phyloP scores from a whole-genome alignment of 2,888 invertebrate genomes.

The Icerya purchasi region DNA sequence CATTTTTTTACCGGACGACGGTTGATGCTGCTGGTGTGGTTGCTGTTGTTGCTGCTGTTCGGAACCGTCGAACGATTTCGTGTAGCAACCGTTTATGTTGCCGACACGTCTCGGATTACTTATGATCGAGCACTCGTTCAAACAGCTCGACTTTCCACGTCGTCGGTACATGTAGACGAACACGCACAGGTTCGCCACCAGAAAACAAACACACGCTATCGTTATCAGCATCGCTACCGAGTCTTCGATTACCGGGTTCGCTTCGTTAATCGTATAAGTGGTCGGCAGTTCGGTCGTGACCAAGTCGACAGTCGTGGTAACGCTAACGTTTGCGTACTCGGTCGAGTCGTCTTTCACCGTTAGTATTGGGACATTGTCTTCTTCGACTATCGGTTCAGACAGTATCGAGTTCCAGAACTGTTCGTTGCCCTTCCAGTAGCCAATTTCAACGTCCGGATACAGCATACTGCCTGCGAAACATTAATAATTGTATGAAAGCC shows the following conservation, averaged over 20 bases:
- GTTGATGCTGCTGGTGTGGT: not conserved
- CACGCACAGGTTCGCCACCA: conserved; percentile 47
- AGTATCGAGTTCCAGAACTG: too few species aligned
- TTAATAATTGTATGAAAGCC: too few species aligned
- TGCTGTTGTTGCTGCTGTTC: too few species aligned
- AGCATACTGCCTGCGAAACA: too few species aligned
- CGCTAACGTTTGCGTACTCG: conserved; percentile 39
- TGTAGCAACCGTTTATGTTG: not conserved
- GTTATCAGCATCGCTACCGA: conserved; percentile 27
- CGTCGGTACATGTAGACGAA: conserved; percentile 45
- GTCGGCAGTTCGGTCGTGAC: too few species aligned
- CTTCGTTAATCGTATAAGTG: too few species aligned
- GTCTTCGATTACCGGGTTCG: conserved; percentile 12
- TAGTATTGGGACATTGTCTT: conserved; percentile 30
- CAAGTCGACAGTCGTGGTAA: not conserved
- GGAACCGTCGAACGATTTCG: conserved; percentile 3
- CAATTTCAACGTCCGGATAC: too few species aligned
- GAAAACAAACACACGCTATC: conserved; percentile 40
- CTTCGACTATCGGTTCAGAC: not conserved
- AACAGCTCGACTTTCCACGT: conserved; percentile 33
- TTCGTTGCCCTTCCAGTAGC: too few species aligned
- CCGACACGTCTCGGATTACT: conserved; percentile 25
- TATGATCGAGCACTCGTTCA: conserved; percentile 29
- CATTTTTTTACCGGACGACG: not conserved
- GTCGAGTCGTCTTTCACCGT: conserved; percentile 33